These are phyloP conservation scores for Cyanoramphus novaezelandiae DNA, from an alignment of 2,113 vertebrate species.

Conservation along the genomic window DNA sequence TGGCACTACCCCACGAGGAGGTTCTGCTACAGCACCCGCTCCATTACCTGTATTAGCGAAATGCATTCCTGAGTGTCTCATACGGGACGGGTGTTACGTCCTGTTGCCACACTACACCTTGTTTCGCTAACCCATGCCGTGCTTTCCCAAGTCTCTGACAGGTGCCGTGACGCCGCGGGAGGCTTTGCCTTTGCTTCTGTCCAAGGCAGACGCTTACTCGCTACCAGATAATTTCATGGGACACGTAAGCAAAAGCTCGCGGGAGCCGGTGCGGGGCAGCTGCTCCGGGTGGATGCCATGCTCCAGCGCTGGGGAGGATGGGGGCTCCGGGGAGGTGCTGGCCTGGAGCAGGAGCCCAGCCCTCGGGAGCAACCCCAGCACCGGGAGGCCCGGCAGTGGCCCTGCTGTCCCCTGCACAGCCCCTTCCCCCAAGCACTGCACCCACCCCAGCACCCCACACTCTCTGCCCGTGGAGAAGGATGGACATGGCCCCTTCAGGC, in stretches of 20 bases:
- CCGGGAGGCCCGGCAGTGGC: background rate
- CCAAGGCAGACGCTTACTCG: constrained; percentile 15
- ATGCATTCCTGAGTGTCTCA: background rate
- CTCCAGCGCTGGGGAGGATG: background rate
- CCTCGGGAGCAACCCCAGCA: background rate
- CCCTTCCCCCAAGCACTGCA: background rate
- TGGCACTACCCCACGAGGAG: fast-evolving
- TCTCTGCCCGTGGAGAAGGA: background rate
- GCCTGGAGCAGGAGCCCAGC: constrained; percentile 30
- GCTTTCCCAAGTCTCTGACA: constrained; percentile 69
- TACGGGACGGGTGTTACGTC: background rate
- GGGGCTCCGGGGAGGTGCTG: background rate
- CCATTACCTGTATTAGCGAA: fast-evolving
- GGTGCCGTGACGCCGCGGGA: constrained; percentile 26
- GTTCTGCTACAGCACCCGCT: fast-evolving
- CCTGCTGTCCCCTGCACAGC: constrained; percentile 14
- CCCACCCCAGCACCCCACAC: constrained; percentile 16
- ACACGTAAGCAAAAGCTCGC: constrained; percentile 17
- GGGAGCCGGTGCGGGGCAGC: background rate
- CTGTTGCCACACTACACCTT: background rate
- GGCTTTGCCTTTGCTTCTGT: constrained; percentile 54
- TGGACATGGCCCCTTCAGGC: background rate
- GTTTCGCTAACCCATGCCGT: background rate
- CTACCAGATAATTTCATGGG: constrained; percentile 9
- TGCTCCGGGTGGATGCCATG: background rate